Percentiles rank a stretch among this genome's conserved stretches.
These are phyloP conservation scores for Megaustenia siamemsis DNA, from an alignment of 2,888 invertebrate species.

Conservation along the genomic window DNA sequence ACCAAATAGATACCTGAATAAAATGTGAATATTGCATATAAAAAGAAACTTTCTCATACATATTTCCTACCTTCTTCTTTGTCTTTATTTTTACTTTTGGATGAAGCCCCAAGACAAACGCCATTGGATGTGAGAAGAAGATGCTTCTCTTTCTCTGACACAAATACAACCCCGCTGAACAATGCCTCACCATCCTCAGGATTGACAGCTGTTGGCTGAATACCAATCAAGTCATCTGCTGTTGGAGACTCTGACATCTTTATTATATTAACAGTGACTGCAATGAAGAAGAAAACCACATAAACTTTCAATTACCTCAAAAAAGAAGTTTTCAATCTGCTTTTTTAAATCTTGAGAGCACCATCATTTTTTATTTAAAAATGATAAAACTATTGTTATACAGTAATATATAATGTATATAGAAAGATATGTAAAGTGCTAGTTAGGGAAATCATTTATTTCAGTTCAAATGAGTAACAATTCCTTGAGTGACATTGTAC, in stretches of 20 bases:
- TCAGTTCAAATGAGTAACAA: too few relatives aligned
- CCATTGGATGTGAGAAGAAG: conserved; percentile 8
- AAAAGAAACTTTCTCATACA: too few relatives aligned
- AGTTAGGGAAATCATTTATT: too few relatives aligned
- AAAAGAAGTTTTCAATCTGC: too few relatives aligned
- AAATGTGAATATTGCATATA: too few relatives aligned
- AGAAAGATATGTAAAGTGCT: too few relatives aligned
- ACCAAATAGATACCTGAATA: too few relatives aligned
- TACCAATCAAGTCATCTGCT: neutral
- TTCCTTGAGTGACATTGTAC: too few relatives aligned
- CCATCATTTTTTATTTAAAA: too few relatives aligned
- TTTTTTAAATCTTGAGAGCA: too few relatives aligned
- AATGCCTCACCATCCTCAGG: conserved; percentile 29
- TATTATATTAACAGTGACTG: neutral
- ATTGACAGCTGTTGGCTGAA: neutral
- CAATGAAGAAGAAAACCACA: neutral
- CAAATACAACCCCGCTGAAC: conserved; percentile 29
- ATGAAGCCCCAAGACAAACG: neutral
- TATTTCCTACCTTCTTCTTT: neutral
- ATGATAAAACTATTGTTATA: too few relatives aligned
- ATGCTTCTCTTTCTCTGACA: conserved; percentile 27
- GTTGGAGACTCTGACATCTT: conserved; percentile 4
- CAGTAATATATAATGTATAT: too few relatives aligned
- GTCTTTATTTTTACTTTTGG: conserved; percentile 16
- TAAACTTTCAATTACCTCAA: neutral